phyloP scores from a whole-genome alignment of 2,797 vertebrate genomes.

The Cirrhinus molitorella region DNA sequence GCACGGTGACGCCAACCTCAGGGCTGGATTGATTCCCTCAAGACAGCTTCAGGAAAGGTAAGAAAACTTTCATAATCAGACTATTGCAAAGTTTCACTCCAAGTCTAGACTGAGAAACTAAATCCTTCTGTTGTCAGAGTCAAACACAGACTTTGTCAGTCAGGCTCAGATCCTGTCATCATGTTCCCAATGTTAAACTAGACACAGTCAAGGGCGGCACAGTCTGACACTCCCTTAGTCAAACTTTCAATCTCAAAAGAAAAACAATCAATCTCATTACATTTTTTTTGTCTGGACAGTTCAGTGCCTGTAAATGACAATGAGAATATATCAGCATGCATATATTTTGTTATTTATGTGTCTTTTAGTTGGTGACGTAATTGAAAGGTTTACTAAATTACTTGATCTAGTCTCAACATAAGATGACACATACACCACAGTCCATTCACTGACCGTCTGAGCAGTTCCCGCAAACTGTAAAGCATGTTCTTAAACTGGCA shows the following conservation, averaged over 20 bases:
- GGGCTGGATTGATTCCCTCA: conserved; percentile 91
- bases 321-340: conserved; percentile 43
- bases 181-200: conserved; percentile 11
- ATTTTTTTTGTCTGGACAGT: conserved; percentile 37
- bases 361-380: conserved; percentile 13
- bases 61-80: conserved; percentile 56
- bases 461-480: background rate
- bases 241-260: conserved; percentile 30
- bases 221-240: conserved; percentile 10
- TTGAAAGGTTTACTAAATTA: conserved; percentile 15
- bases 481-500: background rate
- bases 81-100: conserved; percentile 15
- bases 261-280: conserved; percentile 43
- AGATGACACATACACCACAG: background rate
- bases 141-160: conserved; percentile 3
- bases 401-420: conserved; percentile 18
- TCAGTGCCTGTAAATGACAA: conserved; percentile 13
- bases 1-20: conserved; percentile 77
- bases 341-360: conserved; percentile 25
- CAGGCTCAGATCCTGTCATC: conserved; percentile 40
- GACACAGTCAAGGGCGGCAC: conserved; percentile 24
- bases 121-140: conserved; percentile 25
- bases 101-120: conserved; percentile 40
- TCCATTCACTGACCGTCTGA: background rate
- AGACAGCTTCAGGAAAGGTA: conserved; percentile 94